These are phyloP conservation scores for Littorina saxatilis DNA, from an alignment of 1,140 invertebrate genomes.

Conservation along the genomic window DNA sequence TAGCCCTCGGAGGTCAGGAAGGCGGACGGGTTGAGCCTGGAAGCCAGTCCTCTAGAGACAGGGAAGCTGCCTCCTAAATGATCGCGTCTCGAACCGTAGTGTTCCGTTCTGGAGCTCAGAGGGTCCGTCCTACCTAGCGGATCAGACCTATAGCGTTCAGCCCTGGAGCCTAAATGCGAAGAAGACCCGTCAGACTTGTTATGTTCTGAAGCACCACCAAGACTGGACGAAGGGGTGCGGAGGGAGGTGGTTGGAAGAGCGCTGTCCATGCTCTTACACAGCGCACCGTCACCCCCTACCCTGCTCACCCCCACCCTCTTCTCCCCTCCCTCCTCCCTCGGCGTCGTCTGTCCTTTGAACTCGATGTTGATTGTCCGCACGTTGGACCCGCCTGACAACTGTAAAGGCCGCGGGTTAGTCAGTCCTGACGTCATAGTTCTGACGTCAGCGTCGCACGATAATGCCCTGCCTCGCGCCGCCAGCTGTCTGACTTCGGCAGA, in stretches of 20 bases:
- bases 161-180: background rate
- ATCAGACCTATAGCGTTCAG: background rate
- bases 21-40: background rate
- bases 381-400: background rate
- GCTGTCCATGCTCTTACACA: too few species aligned
- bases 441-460: background rate
- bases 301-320: background rate
- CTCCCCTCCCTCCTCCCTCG: background rate
- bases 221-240: too few species aligned
- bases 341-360: background rate
- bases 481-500: background rate
- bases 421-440: background rate
- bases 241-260: too few species aligned
- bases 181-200: too few species aligned
- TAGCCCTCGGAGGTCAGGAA: background rate
- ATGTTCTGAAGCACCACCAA: too few species aligned
- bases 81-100: too few species aligned
- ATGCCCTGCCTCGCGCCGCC: background rate
- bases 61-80: too few species aligned
- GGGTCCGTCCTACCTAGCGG: background rate
- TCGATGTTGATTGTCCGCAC: slow-evolving; percentile 3
- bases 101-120: background rate
- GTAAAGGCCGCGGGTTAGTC: background rate
- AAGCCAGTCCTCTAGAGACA: too few species aligned
- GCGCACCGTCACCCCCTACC: too few species aligned